Evolutionary conservation across 2,113 vertebrate species (phyloP).

Genomic region (Leucoraja erinaceus): DNA sequence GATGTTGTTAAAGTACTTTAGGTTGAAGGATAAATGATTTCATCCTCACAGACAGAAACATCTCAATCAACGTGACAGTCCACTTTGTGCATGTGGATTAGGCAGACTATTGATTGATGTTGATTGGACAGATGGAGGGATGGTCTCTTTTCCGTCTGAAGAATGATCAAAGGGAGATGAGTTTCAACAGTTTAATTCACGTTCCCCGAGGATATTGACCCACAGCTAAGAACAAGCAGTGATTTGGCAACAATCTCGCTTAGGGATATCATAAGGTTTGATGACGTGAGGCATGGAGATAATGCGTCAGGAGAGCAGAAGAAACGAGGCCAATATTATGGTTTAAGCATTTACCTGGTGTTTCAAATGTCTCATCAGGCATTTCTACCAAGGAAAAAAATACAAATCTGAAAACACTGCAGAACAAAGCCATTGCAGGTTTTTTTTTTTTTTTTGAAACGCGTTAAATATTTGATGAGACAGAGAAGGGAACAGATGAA

Average conservation of each 20-base stretch:
- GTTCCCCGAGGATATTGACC: not conserved
- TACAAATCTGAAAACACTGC: not conserved
- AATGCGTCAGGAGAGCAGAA: not conserved
- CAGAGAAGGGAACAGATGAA: not conserved
- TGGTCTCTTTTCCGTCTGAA: not conserved
- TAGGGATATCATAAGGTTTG: not conserved
- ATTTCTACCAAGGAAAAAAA: not conserved
- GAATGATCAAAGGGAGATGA: not conserved
- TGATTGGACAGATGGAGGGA: not conserved
- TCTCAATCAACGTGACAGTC: not conserved
- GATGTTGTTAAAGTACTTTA: not conserved
- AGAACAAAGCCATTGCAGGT: not conserved
- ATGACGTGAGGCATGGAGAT: not conserved
- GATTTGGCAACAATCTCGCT: not conserved
- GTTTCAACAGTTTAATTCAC: not conserved
- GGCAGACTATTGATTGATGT: not conserved
- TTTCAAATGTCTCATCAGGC: not conserved
- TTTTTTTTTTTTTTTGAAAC: conserved; percentile 1
- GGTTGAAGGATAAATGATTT: not conserved
- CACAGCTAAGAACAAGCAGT: not conserved
- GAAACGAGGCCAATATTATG: not conserved
- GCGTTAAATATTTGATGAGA: conserved; percentile 19
- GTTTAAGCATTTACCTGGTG: not conserved
- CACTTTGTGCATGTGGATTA: not conserved
- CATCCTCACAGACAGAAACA: not conserved